Base-by-base conservation (phyloP, 1,140 invertebrate species). In the Drosophila teissieri region DNA sequence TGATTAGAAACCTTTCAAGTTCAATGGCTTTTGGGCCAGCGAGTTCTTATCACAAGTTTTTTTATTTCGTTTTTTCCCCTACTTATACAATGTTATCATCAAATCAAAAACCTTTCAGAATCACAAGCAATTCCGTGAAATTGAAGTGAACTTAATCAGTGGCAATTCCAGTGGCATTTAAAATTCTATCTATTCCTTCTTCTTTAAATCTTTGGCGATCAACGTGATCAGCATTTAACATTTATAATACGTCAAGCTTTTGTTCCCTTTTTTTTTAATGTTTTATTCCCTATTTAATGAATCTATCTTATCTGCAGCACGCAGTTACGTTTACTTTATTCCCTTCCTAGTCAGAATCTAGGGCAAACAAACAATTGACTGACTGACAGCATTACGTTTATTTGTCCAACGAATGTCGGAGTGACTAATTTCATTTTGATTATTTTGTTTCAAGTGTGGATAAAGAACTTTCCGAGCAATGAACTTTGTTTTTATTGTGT, bases 361-460 rank as follows among this genome's bases (percentile, higher is more conserved):
- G 64, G 64, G 37, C 60, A 64, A 52, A 36, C 31, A 51, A 68
- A 68, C 64, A 68, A 64, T 51, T 64, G 60, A 65, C 46, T 52
- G 37, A 45, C 61, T 36, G 54, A 19, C 61, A 31, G 39, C n/a
- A 60, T 58, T 60, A 63, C 64, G 58, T 68, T 52, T 68, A 68
- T 68, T 68, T 68, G 60, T 44, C 60, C 60, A 44, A 44, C 58
- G 36, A 68, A 64, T 52, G 64, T 49, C 60, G 46, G 46, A 64
- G 64, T 68, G 58, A 68, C 64, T 68, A 68, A 68, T 68, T 68
- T 68, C 61, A 65, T 65, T 68, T 65, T 68, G 64, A 68, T 65
- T 68, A 68, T 68, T 68, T 68, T 65, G 37, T 68, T 64, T 68
- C 64, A 36, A 68, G 64, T 51, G 60, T 36, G 58, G n/a, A 40